These are phyloP conservation scores for Epizoanthus rinbou DNA, from an alignment of 92 coral and sea anemone genomes.

Conservation along the genomic window DNA sequence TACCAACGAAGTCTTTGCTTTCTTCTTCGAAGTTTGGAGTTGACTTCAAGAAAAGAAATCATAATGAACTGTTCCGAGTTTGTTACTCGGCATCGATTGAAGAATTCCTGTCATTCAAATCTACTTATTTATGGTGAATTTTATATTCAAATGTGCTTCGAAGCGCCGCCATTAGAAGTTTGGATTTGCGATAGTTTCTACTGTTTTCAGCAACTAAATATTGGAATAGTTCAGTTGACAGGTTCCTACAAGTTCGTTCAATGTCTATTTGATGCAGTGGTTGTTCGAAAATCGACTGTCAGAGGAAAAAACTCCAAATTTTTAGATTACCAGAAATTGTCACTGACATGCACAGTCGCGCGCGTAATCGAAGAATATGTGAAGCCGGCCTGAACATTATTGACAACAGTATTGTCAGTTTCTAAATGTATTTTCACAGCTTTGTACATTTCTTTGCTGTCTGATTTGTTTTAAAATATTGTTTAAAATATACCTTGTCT, in stretches of 20 bases:
- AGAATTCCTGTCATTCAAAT: constrained; percentile 23
- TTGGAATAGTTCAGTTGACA: background rate
- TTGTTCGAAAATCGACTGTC: background rate
- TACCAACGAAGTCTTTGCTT: background rate
- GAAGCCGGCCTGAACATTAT: too few species aligned
- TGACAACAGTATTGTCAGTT: too few species aligned
- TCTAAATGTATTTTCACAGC: too few species aligned
- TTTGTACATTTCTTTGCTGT: too few species aligned
- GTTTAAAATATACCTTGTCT: too few species aligned
- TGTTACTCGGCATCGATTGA: constrained; percentile 34
- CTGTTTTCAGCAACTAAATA: constrained; percentile 5
- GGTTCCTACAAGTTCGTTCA: background rate
- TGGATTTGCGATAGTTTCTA: constrained; percentile 8
- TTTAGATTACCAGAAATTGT: background rate
- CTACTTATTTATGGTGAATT: constrained; percentile 16
- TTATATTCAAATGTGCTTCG: constrained; percentile 13
- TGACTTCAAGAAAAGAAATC: background rate
- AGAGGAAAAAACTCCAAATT: background rate
- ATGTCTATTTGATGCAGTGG: background rate
- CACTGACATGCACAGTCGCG: constrained; percentile 15
- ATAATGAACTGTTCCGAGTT: constrained; percentile 20
- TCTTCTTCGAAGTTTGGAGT: background rate
- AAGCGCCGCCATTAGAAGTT: constrained; percentile 25
- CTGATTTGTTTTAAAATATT: too few species aligned
- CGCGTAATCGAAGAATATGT: background rate